phyloP scores from a whole-genome alignment of 2,113 vertebrate species.

The Toxotes jaculatrix region DNA sequence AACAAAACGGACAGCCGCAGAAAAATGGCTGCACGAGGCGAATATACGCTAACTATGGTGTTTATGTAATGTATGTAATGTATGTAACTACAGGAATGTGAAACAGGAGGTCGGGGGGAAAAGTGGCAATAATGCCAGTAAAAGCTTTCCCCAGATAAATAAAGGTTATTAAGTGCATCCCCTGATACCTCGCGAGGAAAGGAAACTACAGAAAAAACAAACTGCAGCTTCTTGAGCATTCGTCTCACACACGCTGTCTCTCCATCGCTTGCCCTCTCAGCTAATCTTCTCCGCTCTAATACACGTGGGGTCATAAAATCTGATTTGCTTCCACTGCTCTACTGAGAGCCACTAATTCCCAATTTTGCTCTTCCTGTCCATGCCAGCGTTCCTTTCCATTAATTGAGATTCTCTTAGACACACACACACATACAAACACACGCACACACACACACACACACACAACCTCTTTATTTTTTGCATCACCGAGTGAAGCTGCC shows the following conservation, averaged over 20 bases:
- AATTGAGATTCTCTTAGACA: conserved; percentile 59
- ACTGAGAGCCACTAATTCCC: conserved; percentile 69
- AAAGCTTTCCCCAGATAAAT: conserved; percentile 44
- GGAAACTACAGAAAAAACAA: conserved; percentile 47
- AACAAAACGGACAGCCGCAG: not conserved
- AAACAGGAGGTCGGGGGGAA: not conserved
- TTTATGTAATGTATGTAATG: not conserved
- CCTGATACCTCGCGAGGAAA: conserved; percentile 36
- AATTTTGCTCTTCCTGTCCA: conserved; percentile 55
- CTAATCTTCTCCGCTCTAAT: conserved; percentile 63
- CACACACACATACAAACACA: not conserved
- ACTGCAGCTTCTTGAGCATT: conserved; percentile 52
- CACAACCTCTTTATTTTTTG: conserved; percentile 17
- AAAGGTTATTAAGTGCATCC: conserved; percentile 54
- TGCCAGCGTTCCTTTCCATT: conserved; percentile 44
- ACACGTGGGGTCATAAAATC: conserved; percentile 63
- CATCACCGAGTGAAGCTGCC: conserved; percentile 25
- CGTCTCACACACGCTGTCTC: conserved; percentile 31
- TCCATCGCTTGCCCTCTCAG: conserved; percentile 36
- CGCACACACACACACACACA: not conserved
- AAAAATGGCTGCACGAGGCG: not conserved
- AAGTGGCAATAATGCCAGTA: conserved; percentile 14
- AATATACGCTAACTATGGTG: too few relatives aligned
- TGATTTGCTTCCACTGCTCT: conserved; percentile 68
- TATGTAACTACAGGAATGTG: conserved; percentile 13